A percentile compares a stretch with the other conserved stretches of the same genome.
These are phyloP conservation scores for Eubasilissa splendida DNA, from an alignment of 2,888 invertebrate species.

Conservation along the genomic window DNA sequence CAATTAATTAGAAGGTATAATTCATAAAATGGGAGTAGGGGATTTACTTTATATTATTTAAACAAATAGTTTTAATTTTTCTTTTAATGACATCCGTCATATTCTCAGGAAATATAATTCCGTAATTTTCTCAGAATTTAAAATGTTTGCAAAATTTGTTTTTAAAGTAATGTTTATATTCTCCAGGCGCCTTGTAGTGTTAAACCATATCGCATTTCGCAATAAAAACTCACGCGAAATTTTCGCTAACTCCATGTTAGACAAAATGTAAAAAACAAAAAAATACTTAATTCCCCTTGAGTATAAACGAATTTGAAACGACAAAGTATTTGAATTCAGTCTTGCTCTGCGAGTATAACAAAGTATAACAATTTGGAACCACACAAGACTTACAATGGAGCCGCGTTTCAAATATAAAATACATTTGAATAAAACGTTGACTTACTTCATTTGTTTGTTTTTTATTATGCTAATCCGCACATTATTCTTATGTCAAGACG, in stretches of 20 bases:
- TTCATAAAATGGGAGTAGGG: too few relatives aligned
- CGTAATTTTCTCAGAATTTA: too few relatives aligned
- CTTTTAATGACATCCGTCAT: too few relatives aligned
- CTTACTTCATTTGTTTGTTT: slow-evolving; percentile 13
- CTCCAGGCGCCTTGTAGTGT: neutral
- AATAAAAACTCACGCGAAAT: slow-evolving; percentile 1
- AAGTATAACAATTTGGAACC: slow-evolving; percentile 25
- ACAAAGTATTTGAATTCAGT: slow-evolving; percentile 22
- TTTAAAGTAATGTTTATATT: neutral
- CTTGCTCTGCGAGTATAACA: neutral
- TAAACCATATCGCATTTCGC: neutral
- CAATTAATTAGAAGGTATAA: too few relatives aligned
- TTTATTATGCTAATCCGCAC: neutral
- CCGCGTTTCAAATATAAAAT: neutral
- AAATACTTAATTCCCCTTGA: slow-evolving; percentile 46
- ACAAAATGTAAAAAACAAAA: slow-evolving; percentile 33
- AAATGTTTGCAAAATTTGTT: too few relatives aligned
- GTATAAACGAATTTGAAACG: slow-evolving; percentile 30
- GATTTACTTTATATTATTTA: too few relatives aligned
- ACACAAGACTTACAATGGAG: slow-evolving; percentile 2
- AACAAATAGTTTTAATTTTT: too few relatives aligned
- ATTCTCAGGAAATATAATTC: too few relatives aligned
- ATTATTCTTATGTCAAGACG: too few relatives aligned
- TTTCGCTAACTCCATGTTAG: slow-evolving; percentile 21
- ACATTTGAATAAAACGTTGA: slow-evolving; percentile 20